These are phyloP conservation scores for Lasioglossum villosulum DNA, from an alignment of 2,888 invertebrate genomes.

Conservation along the genomic window DNA sequence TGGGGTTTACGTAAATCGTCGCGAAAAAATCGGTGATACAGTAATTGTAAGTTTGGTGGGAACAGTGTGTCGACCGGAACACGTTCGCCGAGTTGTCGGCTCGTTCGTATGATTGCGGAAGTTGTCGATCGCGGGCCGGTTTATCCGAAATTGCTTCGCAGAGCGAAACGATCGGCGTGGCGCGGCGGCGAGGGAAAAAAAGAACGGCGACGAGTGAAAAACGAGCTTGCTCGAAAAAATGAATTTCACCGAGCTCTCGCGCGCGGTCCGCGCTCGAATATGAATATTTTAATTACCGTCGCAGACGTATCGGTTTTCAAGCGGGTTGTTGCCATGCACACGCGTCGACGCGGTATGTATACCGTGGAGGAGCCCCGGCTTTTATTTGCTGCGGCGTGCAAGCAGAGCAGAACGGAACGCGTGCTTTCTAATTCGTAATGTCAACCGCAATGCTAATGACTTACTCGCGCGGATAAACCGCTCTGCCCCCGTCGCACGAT, in stretches of 20 bases:
- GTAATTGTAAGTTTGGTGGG: not conserved
- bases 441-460: slow-evolving; percentile 70
- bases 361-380: slow-evolving; percentile 25
- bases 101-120: slow-evolving; percentile 36
- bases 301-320: slow-evolving; percentile 42
- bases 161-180: not conserved
- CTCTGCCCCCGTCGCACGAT: slow-evolving; percentile 58
- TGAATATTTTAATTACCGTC: slow-evolving; percentile 62
- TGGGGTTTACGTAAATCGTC: not conserved
- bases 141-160: slow-evolving; percentile 42
- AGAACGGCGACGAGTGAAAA: not conserved
- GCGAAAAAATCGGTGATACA: not conserved
- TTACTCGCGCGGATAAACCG: slow-evolving; percentile 61
- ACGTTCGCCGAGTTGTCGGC: not conserved
- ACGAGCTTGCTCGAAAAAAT: not conserved
- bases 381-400: slow-evolving; percentile 52
- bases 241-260: slow-evolving; percentile 10
- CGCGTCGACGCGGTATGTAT: slow-evolving; percentile 13
- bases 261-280: slow-evolving; percentile 10
- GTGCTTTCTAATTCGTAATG: slow-evolving; percentile 74
- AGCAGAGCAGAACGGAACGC: slow-evolving; percentile 72
- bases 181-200: not conserved
- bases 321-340: slow-evolving; percentile 11
- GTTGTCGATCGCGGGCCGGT: slow-evolving; percentile 33
- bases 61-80: not conserved